Conservation (phyloP, 2,888 invertebrate genomes). For the Graphium colonna region DNA sequence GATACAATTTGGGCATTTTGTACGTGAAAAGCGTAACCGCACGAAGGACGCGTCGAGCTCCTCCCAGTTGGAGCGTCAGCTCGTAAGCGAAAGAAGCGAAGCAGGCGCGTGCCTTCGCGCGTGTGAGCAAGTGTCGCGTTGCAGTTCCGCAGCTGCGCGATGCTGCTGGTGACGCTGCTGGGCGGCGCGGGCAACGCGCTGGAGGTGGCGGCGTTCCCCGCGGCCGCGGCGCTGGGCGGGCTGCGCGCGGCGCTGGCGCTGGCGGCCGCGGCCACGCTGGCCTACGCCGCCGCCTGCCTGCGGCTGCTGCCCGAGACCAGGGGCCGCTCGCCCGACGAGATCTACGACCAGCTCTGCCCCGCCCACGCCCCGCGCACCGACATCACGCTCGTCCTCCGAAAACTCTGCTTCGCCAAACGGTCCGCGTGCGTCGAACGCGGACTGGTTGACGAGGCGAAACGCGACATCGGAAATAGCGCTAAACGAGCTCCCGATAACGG, state of each 20-base stretch:
- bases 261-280: constrained; percentile 42
- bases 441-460: neutral
- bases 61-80: no score
- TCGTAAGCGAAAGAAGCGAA: no score
- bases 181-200: constrained; percentile 44
- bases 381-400: neutral
- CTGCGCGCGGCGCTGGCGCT: constrained; percentile 37
- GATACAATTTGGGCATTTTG: no score
- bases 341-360: constrained; percentile 36
- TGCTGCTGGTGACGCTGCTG: constrained; percentile 44
- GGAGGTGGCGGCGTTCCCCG: constrained; percentile 48
- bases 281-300: constrained; percentile 38
- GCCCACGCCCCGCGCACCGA: neutral
- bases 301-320: constrained; percentile 48
- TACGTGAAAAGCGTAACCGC: no score
- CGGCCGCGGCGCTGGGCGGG: constrained; percentile 34
- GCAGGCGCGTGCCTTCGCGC: no score
- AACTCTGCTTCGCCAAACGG: neutral
- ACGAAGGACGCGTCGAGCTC: no score
- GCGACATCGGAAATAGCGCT: neutral
- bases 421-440: neutral
- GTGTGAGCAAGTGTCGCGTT: no score
- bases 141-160: constrained; percentile 57
- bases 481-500: neutral
- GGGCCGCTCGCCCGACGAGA: constrained; percentile 37